phyloP scores from a whole-genome alignment of 2,113 vertebrate genomes.

The Indicator maculatus region DNA sequence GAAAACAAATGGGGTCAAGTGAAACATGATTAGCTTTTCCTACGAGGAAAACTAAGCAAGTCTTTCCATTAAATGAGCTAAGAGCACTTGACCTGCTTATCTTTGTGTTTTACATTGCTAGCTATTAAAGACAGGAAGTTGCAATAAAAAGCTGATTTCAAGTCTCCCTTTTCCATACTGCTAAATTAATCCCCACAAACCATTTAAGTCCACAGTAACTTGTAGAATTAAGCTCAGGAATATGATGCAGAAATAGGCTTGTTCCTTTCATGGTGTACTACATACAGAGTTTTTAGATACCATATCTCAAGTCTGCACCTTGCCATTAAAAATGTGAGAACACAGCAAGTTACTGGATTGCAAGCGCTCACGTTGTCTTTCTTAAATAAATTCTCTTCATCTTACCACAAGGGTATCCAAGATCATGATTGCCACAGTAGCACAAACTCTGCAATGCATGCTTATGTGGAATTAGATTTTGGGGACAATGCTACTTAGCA shows the following conservation, averaged over 20 bases:
- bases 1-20: background rate
- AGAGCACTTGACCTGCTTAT: background rate
- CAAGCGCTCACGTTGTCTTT: background rate
- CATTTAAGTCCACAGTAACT: background rate
- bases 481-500: background rate
- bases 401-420: background rate
- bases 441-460: background rate
- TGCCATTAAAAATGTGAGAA: background rate
- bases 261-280: background rate
- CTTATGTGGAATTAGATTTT: background rate
- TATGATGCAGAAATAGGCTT: background rate
- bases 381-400: background rate
- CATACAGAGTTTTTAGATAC: background rate
- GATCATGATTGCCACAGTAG: fast-evolving
- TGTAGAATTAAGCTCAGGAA: background rate
- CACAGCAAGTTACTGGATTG: fast-evolving
- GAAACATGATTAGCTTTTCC: background rate
- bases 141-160: background rate
- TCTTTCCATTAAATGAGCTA: background rate
- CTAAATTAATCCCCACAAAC: background rate
- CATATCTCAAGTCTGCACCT: background rate
- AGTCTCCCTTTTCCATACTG: background rate
- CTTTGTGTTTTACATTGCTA: background rate
- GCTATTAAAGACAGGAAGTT: background rate
- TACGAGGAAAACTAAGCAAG: background rate